Conservation (phyloP, 2,888 invertebrate species). For the Oscheius sp. region DNA sequence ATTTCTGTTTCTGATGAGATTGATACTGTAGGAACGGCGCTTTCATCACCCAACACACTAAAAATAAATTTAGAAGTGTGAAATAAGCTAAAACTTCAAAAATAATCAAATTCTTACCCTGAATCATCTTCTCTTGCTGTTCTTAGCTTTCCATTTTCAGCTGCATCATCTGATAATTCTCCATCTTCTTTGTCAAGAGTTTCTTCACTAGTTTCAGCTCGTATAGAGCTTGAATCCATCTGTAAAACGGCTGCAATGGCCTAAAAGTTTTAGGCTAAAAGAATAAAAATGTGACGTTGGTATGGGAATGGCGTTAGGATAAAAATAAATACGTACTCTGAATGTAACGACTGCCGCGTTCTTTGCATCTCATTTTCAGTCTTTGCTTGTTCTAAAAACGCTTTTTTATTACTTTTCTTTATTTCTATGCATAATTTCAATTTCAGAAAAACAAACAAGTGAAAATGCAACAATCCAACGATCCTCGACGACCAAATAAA, state of each 20-base stretch:
- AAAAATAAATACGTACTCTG: background rate
- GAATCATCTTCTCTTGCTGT: background rate
- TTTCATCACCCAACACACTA: background rate
- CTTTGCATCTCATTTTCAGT: background rate
- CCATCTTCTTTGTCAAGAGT: constrained; percentile 17
- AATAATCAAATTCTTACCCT: background rate
- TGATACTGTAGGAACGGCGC: background rate
- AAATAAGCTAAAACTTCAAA: background rate
- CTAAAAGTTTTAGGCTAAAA: background rate
- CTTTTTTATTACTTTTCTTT: background rate
- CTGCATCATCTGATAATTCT: constrained; percentile 14
- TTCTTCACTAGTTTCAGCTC: background rate
- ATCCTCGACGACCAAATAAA: constrained; percentile 38
- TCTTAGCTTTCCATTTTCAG: background rate
- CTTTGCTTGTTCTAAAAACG: no score
- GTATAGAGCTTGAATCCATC: background rate
- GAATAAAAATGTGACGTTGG: background rate
- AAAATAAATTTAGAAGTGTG: background rate
- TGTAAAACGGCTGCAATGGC: no score
- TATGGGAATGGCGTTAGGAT: background rate
- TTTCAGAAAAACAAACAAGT: background rate
- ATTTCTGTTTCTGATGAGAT: constrained; percentile 28
- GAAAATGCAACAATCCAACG: constrained; percentile 39
- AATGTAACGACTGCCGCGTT: background rate
- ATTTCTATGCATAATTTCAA: no score